A percentile compares a stretch with the other conserved stretches of the same genome.
Conservation (phyloP, 2,888 invertebrate genomes). For the Noctua fimbriata region DNA sequence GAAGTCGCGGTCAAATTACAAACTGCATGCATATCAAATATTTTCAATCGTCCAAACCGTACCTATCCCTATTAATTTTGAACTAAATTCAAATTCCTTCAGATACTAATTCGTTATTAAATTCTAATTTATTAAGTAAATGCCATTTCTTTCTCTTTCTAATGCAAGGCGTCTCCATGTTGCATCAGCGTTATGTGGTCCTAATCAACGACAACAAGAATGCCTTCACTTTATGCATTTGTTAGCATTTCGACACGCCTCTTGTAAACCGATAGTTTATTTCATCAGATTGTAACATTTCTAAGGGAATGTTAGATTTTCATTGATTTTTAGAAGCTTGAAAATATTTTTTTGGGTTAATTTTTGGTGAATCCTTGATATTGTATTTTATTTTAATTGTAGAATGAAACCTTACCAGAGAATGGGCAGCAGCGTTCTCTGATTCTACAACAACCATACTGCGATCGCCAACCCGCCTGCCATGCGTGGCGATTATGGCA, state of each 20-base stretch:
- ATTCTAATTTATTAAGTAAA: neutral
- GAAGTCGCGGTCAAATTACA: too few species aligned
- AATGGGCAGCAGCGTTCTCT: too few species aligned
- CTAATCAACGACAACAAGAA: conserved; percentile 41
- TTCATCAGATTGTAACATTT: conserved; percentile 56
- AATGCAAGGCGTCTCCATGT: conserved; percentile 39
- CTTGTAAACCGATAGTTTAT: conserved; percentile 52
- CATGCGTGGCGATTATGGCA: too few species aligned
- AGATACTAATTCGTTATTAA: neutral
- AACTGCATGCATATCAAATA: too few species aligned
- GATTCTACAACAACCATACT: too few species aligned
- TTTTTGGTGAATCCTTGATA: too few species aligned
- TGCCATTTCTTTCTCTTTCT: conserved; percentile 17
- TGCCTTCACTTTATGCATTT: conserved; percentile 26
- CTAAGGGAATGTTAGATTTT: neutral
- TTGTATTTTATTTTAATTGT: neutral
- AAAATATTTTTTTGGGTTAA: neutral
- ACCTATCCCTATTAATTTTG: neutral
- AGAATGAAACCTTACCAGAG: too few species aligned
- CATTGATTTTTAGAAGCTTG: neutral
- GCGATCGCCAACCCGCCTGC: too few species aligned
- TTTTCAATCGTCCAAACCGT: too few species aligned
- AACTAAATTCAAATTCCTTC: neutral
- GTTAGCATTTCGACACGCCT: conserved; percentile 41
- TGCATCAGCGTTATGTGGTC: conserved; percentile 42